Evolutionary conservation across 2,888 invertebrate genomes (phyloP).

Genomic region (Spialia ferax): DNA sequence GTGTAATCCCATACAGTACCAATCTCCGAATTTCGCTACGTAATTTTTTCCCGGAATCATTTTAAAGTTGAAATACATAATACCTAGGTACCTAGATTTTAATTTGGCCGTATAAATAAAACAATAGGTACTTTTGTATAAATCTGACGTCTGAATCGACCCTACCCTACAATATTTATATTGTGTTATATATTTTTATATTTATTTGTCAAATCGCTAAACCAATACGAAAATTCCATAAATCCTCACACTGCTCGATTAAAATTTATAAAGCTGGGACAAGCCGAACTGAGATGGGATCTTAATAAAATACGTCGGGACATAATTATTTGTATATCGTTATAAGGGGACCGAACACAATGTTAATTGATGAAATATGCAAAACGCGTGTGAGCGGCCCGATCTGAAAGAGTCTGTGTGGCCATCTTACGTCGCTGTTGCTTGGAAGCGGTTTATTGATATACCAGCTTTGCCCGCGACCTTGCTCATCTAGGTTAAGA

Average conservation of each 20-base stretch:
- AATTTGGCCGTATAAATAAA: too few relatives aligned
- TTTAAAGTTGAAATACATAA: too few relatives aligned
- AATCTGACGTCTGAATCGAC: too few relatives aligned
- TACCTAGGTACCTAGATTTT: too few relatives aligned
- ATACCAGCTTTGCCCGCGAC: background rate
- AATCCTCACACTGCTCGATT: slow-evolving; percentile 40
- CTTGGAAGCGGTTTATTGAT: background rate
- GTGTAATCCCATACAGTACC: too few relatives aligned
- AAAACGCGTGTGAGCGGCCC: slow-evolving; percentile 63
- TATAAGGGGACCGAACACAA: slow-evolving; percentile 65
- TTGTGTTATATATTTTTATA: too few relatives aligned
- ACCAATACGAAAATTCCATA: background rate
- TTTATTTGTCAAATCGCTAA: background rate
- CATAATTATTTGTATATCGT: slow-evolving; percentile 75
- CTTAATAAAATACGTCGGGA: slow-evolving; percentile 61
- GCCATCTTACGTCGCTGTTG: slow-evolving; percentile 2
- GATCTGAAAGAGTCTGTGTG: slow-evolving; percentile 47
- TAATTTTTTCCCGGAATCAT: too few relatives aligned
- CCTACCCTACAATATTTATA: too few relatives aligned
- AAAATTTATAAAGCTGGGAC: slow-evolving; percentile 56
- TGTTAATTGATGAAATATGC: slow-evolving; percentile 79
- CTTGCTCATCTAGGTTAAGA: background rate
- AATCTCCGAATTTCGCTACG: too few relatives aligned
- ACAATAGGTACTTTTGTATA: too few relatives aligned
- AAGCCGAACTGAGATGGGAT: slow-evolving; percentile 56